phyloP scores from a whole-genome alignment of 2,888 invertebrate species.

The Merodon equestris region DNA sequence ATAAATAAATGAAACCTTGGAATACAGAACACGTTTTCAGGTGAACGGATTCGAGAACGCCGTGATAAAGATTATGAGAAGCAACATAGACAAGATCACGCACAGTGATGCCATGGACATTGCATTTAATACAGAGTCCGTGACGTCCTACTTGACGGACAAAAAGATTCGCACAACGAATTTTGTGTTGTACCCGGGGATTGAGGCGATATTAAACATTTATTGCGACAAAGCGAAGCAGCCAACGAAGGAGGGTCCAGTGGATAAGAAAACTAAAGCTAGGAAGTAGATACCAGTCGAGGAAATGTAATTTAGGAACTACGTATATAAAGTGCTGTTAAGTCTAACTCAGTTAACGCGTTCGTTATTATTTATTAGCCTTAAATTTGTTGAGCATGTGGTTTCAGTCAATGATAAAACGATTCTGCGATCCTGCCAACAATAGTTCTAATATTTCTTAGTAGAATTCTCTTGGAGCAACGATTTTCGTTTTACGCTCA shows the following conservation, averaged over 20 bases:
- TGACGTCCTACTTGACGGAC: conserved; percentile 75
- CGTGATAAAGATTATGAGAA: conserved; percentile 80
- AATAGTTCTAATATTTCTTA: too few species aligned
- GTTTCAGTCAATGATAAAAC: too few species aligned
- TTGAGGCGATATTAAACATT: conserved; percentile 78
- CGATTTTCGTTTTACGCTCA: too few species aligned
- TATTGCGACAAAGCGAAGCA: conserved; percentile 74
- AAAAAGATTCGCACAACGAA: conserved; percentile 76
- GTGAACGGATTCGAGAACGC: conserved; percentile 80
- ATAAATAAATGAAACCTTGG: conserved; percentile 20
- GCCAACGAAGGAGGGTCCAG: conserved; percentile 57
- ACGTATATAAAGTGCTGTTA: too few species aligned
- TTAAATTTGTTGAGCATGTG: too few species aligned
- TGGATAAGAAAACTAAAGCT: conserved; percentile 23
- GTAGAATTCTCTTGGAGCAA: too few species aligned
- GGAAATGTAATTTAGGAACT: background rate
- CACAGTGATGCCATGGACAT: conserved; percentile 81
- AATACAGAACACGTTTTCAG: conserved; percentile 71
- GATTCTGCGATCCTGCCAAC: too few species aligned
- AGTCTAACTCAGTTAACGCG: too few species aligned
- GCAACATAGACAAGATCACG: conserved; percentile 80
- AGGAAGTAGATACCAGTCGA: conserved; percentile 24
- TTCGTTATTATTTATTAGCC: too few species aligned
- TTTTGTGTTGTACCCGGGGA: conserved; percentile 78
- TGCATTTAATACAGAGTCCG: conserved; percentile 79